Evolutionary conservation across 2,888 invertebrate species (phyloP), one percentile per base, ranked within the genome.

Genomic region (Andrena bicolor): DNA sequence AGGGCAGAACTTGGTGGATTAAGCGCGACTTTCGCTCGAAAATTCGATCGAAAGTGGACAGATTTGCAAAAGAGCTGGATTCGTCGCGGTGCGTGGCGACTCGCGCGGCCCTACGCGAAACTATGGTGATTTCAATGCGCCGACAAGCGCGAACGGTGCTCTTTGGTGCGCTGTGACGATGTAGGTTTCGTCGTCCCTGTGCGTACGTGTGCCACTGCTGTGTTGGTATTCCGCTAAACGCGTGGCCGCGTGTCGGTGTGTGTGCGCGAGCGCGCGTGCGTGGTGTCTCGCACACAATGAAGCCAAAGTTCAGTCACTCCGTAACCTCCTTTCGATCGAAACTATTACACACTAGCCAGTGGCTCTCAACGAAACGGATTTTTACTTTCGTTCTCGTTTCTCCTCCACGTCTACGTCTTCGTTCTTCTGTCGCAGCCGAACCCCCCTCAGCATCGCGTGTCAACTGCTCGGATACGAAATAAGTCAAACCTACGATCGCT

Each of bases 311-410:
- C 94, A 93, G 91, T 94, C 93, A 94, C 93, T 93, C 91, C 91
- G 92, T 93, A 93, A 93, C 94, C 93, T 94, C 93, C 93, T 94
- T 94, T 93, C 93, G 90, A 93, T 93, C 93, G 93, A 94, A 94
- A 94, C 93, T 93, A 93, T 94, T 93, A 94, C 93, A 93, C 93
- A 92, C 92, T 91, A 91, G 84, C 79, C 93, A 93, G 93, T 89
- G 93, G 86, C 86, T 91, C 93, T 93, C 93, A 93, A 85, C 88
- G 84, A 70, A 76, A 64, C 56, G 76, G 79, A 85, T 87, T 90
- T 90, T 91, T 90, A 90, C 90, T 91, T 91, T 91, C 91, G 89
- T 91, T 91, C 90, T 87, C 87, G 87, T 86, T 86, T 78, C 74
- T 75, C 63, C 56, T 30, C 13, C 23, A 1, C 53, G 20, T n/a